Conservation (phyloP, 2,888 invertebrate species). For the Dusona sp. region DNA sequence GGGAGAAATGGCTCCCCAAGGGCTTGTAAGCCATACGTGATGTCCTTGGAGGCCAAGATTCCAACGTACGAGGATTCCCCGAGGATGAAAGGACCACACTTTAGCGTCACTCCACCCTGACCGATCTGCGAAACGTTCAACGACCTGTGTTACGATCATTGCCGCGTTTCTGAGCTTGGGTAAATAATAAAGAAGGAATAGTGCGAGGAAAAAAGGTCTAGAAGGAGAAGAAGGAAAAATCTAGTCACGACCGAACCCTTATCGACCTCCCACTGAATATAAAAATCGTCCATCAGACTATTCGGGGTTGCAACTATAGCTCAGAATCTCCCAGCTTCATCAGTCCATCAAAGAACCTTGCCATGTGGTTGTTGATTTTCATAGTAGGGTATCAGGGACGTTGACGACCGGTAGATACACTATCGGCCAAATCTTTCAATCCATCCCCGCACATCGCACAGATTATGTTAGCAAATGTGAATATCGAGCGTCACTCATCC, state of each 20-base stretch:
- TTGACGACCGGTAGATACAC: not conserved
- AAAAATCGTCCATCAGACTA: constrained; percentile 53
- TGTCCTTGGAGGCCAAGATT: constrained; percentile 45
- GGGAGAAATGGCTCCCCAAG: constrained; percentile 42
- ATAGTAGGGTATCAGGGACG: not conserved
- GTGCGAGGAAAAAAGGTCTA: not conserved
- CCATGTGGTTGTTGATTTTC: not conserved
- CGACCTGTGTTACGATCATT: constrained; percentile 4
- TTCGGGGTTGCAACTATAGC: not conserved
- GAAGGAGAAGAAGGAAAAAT: not conserved
- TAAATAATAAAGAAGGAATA: not conserved
- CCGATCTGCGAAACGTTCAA: constrained; percentile 29
- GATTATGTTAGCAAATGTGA: constrained; percentile 7
- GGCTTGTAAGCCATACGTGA: constrained; percentile 58
- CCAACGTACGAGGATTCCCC: constrained; percentile 56
- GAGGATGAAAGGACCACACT: constrained; percentile 10
- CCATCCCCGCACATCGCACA: not conserved
- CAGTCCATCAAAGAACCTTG: not conserved
- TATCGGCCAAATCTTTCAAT: not conserved
- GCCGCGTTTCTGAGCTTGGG: not conserved
- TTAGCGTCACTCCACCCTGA: not conserved
- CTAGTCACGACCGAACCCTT: constrained; percentile 41
- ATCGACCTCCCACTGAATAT: constrained; percentile 40
- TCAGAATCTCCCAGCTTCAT: constrained; percentile 4
- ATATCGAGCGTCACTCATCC: constrained; percentile 5